phyloP scores from a whole-genome alignment of 2,797 vertebrate species.

The Sebastes vulpes region DNA sequence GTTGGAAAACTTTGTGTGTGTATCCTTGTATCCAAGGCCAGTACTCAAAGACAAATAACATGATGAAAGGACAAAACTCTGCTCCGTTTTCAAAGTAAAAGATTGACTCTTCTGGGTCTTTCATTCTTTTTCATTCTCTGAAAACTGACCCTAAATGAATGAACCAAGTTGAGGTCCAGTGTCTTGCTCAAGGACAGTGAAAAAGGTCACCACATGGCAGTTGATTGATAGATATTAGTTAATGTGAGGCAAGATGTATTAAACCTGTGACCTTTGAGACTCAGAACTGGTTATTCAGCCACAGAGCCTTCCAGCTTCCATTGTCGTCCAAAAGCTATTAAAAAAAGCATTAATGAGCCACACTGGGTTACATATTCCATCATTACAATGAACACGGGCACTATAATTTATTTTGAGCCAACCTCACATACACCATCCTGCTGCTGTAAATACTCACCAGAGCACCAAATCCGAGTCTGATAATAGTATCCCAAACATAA shows the following conservation, averaged over 20 bases:
- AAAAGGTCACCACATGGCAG: neutral
- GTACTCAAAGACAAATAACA: neutral
- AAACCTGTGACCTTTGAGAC: conserved; percentile 18
- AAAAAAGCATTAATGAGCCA: conserved; percentile 3
- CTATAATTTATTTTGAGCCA: neutral
- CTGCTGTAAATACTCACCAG: neutral
- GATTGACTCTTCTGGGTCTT: neutral
- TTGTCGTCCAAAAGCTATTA: neutral
- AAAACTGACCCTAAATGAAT: neutral
- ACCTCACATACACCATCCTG: neutral
- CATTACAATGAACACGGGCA: neutral
- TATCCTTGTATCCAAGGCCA: neutral
- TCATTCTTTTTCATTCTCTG: neutral
- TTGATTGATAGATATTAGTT: neutral
- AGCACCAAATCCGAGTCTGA: neutral
- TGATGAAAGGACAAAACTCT: neutral
- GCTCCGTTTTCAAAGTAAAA: neutral
- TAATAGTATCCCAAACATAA: neutral
- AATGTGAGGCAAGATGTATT: conserved; percentile 1
- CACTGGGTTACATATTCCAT: neutral
- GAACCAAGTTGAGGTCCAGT: conserved; percentile 5
- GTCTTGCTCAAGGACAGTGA: conserved; percentile 12
- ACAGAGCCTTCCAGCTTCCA: neutral
- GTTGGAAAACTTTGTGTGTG: neutral
- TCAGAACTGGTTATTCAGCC: neutral